Evolutionary conservation across 2,797 vertebrate genomes (phyloP).

Genomic region (Pangasius djambal): DNA sequence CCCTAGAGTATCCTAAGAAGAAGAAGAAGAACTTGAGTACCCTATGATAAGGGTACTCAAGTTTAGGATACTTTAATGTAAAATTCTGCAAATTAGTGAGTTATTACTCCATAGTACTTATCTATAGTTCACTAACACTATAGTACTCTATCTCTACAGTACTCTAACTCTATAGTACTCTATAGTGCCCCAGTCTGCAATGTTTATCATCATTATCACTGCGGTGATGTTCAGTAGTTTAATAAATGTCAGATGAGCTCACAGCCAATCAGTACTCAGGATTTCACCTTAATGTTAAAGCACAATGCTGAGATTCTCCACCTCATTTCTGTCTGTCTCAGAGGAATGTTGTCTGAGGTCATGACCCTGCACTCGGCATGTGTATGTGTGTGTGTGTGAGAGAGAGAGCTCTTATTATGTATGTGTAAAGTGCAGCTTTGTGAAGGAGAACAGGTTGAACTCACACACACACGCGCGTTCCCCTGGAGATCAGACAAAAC

Average conservation of each 20-base stretch:
- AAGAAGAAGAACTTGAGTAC: too few relatives aligned
- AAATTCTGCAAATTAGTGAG: too few relatives aligned
- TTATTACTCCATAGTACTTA: too few relatives aligned
- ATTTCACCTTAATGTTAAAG: background rate
- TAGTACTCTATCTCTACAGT: too few relatives aligned
- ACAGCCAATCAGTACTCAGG: background rate
- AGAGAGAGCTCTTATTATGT: background rate
- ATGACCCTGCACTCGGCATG: background rate
- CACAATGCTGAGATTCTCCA: background rate
- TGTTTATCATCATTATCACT: constrained; percentile 1
- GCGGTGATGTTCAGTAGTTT: background rate
- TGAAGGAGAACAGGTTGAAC: constrained; percentile 3
- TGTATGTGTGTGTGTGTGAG: background rate
- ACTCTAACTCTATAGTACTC: background rate
- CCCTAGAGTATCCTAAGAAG: background rate
- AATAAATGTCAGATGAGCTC: background rate
- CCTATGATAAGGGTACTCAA: background rate
- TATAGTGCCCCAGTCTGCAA: background rate
- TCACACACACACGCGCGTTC: background rate
- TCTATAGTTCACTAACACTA: background rate
- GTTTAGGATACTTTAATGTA: background rate
- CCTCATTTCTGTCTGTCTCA: constrained; percentile 1
- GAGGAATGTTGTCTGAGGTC: constrained; percentile 4
- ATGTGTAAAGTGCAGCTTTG: background rate
- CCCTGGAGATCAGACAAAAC: constrained; percentile 62